phyloP scores from a whole-genome alignment of 2,113 vertebrate genomes.

The Trematocara unimaculatum region DNA sequence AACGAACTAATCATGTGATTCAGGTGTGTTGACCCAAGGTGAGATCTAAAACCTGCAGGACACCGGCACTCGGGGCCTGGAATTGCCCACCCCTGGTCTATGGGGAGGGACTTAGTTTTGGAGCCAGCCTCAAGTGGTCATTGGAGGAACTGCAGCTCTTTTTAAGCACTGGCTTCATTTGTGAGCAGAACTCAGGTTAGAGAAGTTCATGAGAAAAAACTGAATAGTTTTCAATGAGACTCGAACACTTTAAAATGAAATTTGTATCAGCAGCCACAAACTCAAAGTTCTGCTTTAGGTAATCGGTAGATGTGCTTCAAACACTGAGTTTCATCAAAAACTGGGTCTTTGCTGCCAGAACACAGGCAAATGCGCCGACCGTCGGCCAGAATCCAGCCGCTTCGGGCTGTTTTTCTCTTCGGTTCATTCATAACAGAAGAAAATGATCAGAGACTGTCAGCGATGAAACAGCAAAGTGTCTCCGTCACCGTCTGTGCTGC shows the following conservation, averaged over 20 bases:
- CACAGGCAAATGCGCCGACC: background rate
- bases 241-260: background rate
- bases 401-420: background rate
- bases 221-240: too few relatives aligned
- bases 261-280: background rate
- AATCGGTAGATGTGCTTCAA: background rate
- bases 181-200: too few relatives aligned
- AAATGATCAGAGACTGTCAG: background rate
- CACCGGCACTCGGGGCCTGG: too few relatives aligned
- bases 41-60: too few relatives aligned
- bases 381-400: background rate
- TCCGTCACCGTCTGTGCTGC: background rate
- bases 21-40: too few relatives aligned
- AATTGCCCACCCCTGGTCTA: too few relatives aligned
- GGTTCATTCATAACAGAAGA: background rate
- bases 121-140: too few relatives aligned
- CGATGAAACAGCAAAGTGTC: fast-evolving
- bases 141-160: too few relatives aligned
- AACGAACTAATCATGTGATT: too few relatives aligned
- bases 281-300: background rate
- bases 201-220: too few relatives aligned
- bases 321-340: background rate
- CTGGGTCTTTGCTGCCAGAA: background rate
- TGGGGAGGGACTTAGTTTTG: too few relatives aligned
- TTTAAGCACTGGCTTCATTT: too few relatives aligned